These are phyloP conservation scores for Hippopotamyrus pictus DNA, from an alignment of 2,797 vertebrate species.

Conservation along the genomic window DNA sequence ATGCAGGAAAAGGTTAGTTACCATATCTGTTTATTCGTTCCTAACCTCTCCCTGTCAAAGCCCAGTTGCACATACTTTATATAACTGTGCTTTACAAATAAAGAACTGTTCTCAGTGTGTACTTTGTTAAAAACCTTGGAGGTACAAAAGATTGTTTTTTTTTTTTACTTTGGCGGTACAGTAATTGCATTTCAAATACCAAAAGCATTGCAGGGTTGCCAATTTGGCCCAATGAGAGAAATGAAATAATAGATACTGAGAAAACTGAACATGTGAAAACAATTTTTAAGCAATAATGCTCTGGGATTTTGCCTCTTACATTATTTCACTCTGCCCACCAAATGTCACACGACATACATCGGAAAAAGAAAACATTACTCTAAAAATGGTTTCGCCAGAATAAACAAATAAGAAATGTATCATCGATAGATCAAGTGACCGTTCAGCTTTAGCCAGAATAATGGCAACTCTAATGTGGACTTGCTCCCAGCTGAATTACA, in stretches of 20 bases:
- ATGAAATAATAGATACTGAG: background rate
- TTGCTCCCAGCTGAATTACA: background rate
- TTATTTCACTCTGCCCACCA: background rate
- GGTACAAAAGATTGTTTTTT: background rate
- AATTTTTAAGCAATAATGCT: background rate
- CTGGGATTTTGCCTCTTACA: background rate
- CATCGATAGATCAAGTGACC: background rate
- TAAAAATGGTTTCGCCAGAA: background rate
- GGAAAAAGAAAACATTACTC: background rate
- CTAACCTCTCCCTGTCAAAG: background rate
- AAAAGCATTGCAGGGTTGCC: background rate
- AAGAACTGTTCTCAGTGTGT: slow-evolving; percentile 4
- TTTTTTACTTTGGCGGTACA: background rate
- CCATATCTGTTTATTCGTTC: background rate
- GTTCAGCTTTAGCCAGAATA: background rate
- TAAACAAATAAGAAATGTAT: background rate
- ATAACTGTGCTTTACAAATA: background rate
- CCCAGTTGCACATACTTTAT: background rate
- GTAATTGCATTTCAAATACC: slow-evolving; percentile 5
- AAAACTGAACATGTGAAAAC: slow-evolving; percentile 4
- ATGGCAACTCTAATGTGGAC: background rate
- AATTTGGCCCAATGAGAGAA: background rate
- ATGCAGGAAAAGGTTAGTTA: background rate
- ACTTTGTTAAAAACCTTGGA: background rate
- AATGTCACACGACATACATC: background rate